Evolutionary conservation across 2,888 invertebrate species (phyloP).

Genomic region (Drosophila kokeensis): DNA sequence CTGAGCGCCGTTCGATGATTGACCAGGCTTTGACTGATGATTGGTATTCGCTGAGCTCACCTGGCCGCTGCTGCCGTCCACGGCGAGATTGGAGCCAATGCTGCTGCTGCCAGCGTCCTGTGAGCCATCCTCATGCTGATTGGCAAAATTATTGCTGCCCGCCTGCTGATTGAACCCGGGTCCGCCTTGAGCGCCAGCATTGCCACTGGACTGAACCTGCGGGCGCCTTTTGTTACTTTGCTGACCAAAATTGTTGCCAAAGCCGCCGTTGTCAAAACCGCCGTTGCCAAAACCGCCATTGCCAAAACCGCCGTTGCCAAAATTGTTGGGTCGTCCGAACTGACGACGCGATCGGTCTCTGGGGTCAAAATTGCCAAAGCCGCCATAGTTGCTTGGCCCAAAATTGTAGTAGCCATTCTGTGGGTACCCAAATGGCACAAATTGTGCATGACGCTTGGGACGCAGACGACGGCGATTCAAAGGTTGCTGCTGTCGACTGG

Average conservation of each 20-base stretch:
- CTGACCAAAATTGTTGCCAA: conserved; percentile 34
- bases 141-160: conserved; percentile 79
- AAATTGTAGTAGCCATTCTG: conserved; percentile 6
- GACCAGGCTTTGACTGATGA: conserved; percentile 70
- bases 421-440: conserved; percentile 70
- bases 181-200: conserved; percentile 71
- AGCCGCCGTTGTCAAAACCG: conserved; percentile 19
- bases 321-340: conserved; percentile 2
- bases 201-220: conserved; percentile 57
- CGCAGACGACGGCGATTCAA: conserved; percentile 32
- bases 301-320: conserved; percentile 15
- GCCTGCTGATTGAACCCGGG: conserved; percentile 79
- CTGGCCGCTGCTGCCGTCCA: conserved; percentile 82
- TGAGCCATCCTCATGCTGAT: conserved; percentile 43
- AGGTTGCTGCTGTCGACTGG: neutral
- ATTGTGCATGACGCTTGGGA: conserved; percentile 72
- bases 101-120: conserved; percentile 81
- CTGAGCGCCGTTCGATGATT: conserved; percentile 75
- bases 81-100: conserved; percentile 82
- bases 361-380: neutral
- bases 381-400: conserved; percentile 24
- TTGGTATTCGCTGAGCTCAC: conserved; percentile 83
- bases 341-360: conserved; percentile 1
- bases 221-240: conserved; percentile 37
- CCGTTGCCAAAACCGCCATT: conserved; percentile 15